Percentiles rank a stretch among this genome's conserved stretches.
phyloP scores from a whole-genome alignment of 2,113 vertebrate genomes.

The Dascyllus trimaculatus region DNA sequence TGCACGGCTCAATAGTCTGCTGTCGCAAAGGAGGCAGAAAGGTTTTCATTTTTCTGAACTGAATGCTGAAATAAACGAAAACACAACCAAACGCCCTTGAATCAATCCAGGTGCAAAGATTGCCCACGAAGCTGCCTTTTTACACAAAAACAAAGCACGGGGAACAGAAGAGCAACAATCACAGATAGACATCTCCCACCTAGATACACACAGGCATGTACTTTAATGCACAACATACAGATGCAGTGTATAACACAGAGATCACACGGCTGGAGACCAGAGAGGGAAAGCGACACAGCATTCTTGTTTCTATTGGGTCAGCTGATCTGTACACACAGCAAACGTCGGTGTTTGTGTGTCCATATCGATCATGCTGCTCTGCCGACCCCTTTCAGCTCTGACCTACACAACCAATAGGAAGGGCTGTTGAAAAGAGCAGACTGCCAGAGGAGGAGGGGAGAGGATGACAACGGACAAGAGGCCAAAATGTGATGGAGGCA shows the following conservation, averaged over 20 bases:
- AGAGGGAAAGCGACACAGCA: slow-evolving; percentile 13
- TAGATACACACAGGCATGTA: not conserved
- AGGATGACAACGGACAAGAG: not conserved
- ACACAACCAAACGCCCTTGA: too few species aligned
- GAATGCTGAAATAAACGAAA: not conserved
- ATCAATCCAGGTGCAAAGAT: not conserved
- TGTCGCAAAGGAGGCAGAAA: not conserved
- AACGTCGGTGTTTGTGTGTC: slow-evolving; percentile 25
- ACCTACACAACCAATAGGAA: slow-evolving; percentile 37
- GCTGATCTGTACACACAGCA: slow-evolving; percentile 15
- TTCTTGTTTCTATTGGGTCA: slow-evolving; percentile 33
- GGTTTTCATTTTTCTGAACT: slow-evolving; percentile 7
- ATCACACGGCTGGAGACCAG: slow-evolving; percentile 15
- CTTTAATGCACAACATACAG: not conserved
- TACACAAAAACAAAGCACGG: not conserved
- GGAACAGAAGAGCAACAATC: not conserved
- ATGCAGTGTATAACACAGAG: not conserved
- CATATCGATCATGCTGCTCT: slow-evolving; percentile 43
- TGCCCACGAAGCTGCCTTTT: not conserved
- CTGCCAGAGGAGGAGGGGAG: slow-evolving; percentile 21
- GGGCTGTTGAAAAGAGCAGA: slow-evolving; percentile 47
- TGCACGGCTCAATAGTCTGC: not conserved
- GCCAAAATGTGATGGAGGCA: not conserved
- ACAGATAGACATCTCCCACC: too few species aligned
- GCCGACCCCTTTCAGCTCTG: slow-evolving; percentile 54